Conservation (phyloP, 2,888 invertebrate species). For the Pycnomerus fuliginosus region DNA sequence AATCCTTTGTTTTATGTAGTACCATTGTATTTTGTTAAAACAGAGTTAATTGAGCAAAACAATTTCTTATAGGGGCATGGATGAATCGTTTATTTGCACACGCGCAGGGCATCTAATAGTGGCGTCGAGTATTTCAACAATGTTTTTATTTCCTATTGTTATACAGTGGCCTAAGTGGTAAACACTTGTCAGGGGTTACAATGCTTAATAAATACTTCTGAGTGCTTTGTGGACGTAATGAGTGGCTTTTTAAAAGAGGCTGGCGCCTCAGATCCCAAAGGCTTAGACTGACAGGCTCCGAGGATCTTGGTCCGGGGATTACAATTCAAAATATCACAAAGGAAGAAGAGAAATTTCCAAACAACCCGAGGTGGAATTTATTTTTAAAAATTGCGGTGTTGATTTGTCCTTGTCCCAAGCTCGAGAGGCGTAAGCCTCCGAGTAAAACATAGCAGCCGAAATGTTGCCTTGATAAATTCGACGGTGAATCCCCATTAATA, state of each 20-base stretch:
- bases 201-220: constrained; percentile 45
- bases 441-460: too few relatives aligned
- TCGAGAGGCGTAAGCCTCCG: too few relatives aligned
- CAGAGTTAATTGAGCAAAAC: constrained; percentile 20
- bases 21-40: too few relatives aligned
- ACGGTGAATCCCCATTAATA: constrained; percentile 7
- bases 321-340: too few relatives aligned
- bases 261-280: constrained; percentile 40
- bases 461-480: constrained; percentile 12
- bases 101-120: too few relatives aligned
- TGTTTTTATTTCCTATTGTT: constrained; percentile 40
- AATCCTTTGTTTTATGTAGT: too few relatives aligned
- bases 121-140: constrained; percentile 1
- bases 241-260: constrained; percentile 39
- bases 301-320: too few relatives aligned
- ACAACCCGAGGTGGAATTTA: too few relatives aligned
- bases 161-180: constrained; percentile 41
- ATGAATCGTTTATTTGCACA: constrained; percentile 18
- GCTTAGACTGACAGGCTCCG: constrained; percentile 32
- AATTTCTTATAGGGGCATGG: too few relatives aligned
- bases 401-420: constrained; percentile 16
- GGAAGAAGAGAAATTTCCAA: too few relatives aligned
- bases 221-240: constrained; percentile 42
- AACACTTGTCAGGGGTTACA: constrained; percentile 43
- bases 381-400: too few relatives aligned